Base-by-base conservation (phyloP, 2,888 invertebrate species). In the Drosophila fulvimacula region DNA sequence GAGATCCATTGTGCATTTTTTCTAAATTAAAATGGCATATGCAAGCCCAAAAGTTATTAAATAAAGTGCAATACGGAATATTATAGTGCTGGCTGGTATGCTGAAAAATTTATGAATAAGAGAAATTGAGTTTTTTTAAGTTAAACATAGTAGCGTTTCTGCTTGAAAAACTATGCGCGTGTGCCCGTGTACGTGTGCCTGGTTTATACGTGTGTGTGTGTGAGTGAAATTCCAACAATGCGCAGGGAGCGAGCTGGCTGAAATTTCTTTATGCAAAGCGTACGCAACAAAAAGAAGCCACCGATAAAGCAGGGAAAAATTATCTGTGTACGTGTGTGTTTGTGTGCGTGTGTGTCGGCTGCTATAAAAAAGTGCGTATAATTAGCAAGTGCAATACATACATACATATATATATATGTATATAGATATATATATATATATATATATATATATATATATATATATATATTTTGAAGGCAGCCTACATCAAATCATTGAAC, bases 151-250 rank as follows among this genome's bases (percentile, higher is more conserved):
- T 59, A 53, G 30, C 13, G 61, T 73, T 72, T 76, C 61, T 60
- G 42, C 53, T 58, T 49, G 46, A 75, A 72, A 75, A 72, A 68
- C 68, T 72, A 75, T 72, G 69, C 68, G 72, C 73, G 69, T 73
- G 62, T 72, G 59, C 39, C 34, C 42, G 46, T 64, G 58, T 68
- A 62, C 30, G 72, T 63, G 59, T 68, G 67, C 6, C 3, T 48
- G 32, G 73, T 80, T 78, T 66, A 62, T 13, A 70, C n/a, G 36
- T 3, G 59, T 65, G 65, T 81, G 60, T 65, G 62, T 59, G 69
- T 77, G 73, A 85, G 80, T 76, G 70, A 79, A 83, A 87, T 84
- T 86, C 82, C 87, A 87, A 78, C 87, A 83, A 83, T 84, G 84
- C 84, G 87, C 82, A 86, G 67, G 67, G 63, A 76, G 61, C 76